phyloP scores from a whole-genome alignment of 2,113 vertebrate species.

The Microtus pennsylvanicus region DNA sequence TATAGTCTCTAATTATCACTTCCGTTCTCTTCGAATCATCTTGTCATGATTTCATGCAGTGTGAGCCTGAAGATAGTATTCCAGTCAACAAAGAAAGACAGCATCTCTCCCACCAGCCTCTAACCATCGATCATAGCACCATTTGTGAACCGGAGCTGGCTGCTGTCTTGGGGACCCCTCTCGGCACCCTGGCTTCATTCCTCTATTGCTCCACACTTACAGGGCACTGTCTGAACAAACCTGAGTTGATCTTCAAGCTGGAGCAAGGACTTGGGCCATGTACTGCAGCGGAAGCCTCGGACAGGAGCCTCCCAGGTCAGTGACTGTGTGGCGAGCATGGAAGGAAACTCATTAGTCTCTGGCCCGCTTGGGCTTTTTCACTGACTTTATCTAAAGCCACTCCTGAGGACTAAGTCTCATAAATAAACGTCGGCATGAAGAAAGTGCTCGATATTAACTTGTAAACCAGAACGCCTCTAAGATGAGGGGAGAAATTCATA shows the following conservation, averaged over 20 bases:
- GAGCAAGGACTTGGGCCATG: background rate
- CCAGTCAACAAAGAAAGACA: background rate
- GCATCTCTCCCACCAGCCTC: background rate
- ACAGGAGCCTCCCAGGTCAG: background rate
- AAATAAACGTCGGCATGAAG: background rate
- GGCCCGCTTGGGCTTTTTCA: too few species aligned
- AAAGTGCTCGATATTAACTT: background rate
- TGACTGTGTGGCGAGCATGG: too few species aligned
- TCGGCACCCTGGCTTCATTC: background rate
- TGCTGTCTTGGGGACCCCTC: background rate
- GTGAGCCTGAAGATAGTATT: background rate
- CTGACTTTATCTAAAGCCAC: too few species aligned
- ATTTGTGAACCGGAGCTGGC: background rate
- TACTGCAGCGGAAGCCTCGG: background rate
- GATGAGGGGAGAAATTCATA: background rate
- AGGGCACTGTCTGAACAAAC: background rate
- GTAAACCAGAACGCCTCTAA: background rate
- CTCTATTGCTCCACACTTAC: background rate
- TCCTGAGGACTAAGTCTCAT: background rate
- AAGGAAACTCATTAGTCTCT: background rate
- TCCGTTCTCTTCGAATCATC: too few species aligned
- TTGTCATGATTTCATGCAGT: too few species aligned
- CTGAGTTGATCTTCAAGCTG: background rate
- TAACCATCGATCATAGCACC: too few species aligned
- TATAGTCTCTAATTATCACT: too few species aligned